Evolutionary conservation across 2,113 vertebrate genomes (phyloP).

Genomic region (Varanus salvator): DNA sequence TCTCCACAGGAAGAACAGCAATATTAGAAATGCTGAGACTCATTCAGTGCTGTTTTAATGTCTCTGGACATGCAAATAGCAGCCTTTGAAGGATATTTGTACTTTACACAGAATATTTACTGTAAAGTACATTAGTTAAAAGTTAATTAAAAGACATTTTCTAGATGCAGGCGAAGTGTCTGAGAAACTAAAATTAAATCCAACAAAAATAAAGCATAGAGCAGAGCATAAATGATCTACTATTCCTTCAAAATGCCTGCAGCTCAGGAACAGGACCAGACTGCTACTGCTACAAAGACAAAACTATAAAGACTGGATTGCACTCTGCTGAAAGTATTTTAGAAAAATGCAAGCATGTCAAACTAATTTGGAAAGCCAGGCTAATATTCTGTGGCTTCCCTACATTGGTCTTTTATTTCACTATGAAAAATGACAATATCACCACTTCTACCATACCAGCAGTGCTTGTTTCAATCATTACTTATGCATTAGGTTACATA

Average conservation of each 20-base stretch:
- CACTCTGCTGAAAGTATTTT: not conserved
- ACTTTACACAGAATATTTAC: not conserved
- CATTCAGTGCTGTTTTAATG: not conserved
- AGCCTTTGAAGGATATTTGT: too few species aligned
- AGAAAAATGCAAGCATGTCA: constrained; percentile 15
- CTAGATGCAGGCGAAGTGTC: not conserved
- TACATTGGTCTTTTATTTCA: not conserved
- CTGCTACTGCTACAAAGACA: not conserved
- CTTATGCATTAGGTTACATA: not conserved
- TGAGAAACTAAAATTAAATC: not conserved
- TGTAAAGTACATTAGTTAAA: not conserved
- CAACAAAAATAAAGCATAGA: not conserved
- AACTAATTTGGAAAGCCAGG: constrained; percentile 1
- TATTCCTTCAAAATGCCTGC: not conserved
- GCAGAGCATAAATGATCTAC: not conserved
- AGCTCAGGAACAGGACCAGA: not conserved
- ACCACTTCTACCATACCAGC: not conserved
- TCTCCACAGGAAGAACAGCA: too few species aligned
- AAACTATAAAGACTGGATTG: not conserved
- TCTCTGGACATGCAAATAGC: not conserved
- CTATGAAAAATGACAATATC: constrained; percentile 4
- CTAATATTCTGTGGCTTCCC: constrained; percentile 2
- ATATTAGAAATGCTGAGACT: not conserved
- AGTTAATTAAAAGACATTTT: not conserved
- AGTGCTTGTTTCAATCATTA: constrained; percentile 4